phyloP scores from a whole-genome alignment of 2,797 vertebrate species.

The Masticophis lateralis region DNA sequence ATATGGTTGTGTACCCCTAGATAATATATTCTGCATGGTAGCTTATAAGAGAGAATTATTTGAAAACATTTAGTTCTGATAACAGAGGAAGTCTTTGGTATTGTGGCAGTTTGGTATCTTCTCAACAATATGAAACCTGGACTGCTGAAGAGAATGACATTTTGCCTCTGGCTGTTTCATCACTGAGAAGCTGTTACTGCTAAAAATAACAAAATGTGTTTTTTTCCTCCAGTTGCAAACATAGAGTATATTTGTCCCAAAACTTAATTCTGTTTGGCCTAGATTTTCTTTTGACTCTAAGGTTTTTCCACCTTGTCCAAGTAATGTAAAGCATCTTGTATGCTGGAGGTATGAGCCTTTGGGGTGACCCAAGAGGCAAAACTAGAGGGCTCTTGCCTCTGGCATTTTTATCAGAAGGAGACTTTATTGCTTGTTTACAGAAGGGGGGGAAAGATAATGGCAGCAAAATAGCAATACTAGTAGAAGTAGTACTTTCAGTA shows the following conservation, averaged over 20 bases:
- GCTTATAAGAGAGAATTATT: not conserved
- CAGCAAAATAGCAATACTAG: not conserved
- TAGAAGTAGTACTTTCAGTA: not conserved
- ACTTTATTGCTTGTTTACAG: not conserved
- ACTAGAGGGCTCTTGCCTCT: not conserved
- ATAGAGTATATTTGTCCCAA: not conserved
- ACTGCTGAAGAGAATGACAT: not conserved
- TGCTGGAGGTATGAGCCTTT: not conserved
- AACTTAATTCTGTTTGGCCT: not conserved
- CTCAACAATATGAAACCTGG: not conserved
- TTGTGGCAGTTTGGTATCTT: slow-evolving; percentile 1
- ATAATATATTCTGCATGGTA: not conserved
- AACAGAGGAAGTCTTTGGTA: slow-evolving; percentile 9
- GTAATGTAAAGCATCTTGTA: not conserved
- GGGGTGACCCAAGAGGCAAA: not conserved
- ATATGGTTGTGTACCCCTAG: slow-evolving; percentile 18
- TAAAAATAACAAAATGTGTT: not conserved
- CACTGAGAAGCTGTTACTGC: not conserved
- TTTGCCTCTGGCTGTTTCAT: rapidly evolving
- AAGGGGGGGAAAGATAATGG: not conserved
- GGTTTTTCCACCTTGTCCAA: not conserved
- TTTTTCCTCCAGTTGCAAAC: slow-evolving; percentile 14
- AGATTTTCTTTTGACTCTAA: not conserved
- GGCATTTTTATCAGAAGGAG: not conserved
- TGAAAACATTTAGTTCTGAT: not conserved